Base-by-base conservation (phyloP, 2,888 invertebrate genomes). In the Pseudococcus jackbeardsleyi region DNA sequence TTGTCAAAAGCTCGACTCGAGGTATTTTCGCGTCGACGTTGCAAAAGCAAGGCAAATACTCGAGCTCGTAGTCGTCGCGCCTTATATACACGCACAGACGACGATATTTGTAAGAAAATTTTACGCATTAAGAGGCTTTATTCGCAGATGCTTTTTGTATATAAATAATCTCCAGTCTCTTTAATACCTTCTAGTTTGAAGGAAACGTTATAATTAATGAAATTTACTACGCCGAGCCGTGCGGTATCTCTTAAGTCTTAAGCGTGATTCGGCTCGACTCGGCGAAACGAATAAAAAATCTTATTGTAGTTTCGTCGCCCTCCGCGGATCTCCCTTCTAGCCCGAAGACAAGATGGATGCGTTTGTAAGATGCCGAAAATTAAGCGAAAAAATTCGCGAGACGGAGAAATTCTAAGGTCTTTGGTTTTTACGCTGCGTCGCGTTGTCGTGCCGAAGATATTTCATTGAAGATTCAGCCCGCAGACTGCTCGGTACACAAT, bases 121-220 rank as follows among this genome's bases (percentile, higher is more conserved):
- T 82, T 82, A 82, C 79, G 79, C 46, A 72, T 82, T 46, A 82
- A 82, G 79, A 46, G 46, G 79, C 79, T 82, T 82, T 82, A 82
- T 82, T 82, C 72, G 72, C 72, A 82, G 79, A 82, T 42, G 79
- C 79, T 82, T 42, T 82, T 46, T 82, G 79, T 72, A 72, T 72
- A 72, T 72, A 72, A 72, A 72, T 72, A 33, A 72, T 72, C 72
- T 72, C 33, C 33, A 72, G 72, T 33, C 72, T 72, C 72, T 72
- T 72, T 72, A 72, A 72, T 72, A 72, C 72, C 33, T 33, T 72
- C 72, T 72, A 72, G 72, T 72, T 72, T 33, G 72, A 72, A 72
- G 72, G 72, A 72, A 72, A 72, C 72, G 72, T 72, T 72, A 72
- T 72, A 72, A 72, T 72, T 72, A 72, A 72, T 72, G 72, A 72